Evolutionary conservation across 2,797 vertebrate species (phyloP), one percentile per base, ranked within the genome.

Genomic region (Aulostomus chinensis): DNA sequence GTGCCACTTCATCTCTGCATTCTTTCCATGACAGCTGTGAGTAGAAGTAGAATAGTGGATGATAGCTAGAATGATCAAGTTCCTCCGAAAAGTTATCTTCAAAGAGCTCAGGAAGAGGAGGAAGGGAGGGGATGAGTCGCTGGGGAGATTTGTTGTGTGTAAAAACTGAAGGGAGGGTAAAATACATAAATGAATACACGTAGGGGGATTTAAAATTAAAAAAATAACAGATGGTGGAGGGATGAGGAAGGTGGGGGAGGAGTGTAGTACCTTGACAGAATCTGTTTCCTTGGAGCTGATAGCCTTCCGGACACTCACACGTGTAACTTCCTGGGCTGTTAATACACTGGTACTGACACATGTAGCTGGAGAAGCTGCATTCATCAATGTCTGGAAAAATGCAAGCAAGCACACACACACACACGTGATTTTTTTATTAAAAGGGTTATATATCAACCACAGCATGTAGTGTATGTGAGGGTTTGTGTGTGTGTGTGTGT

Each of bases 291-390:
- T 97, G 93, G 58, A 98, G 92, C 73, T 97, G 94, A 85, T 99
- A 99, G 71, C 96, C 97, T 28, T 96, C 94, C 1, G 97, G 97
- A 73, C 97, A 99, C 72, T 94, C 85, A 4, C 96, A 99, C 1
- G 94, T 93, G 82, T 95, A 99, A 74, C 93, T 94, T 33, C 97
- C 96, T 41, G 94, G 94, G 73, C 83, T 94, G 46, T 99, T 99
- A 45, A 94, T 80, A 70, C 97, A 99, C 48, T 94, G 94, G 66
- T 93, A 96, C 61, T 97, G 95, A 78, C 97, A 99, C 70, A 97
- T 71, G 64, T 95, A 99, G 80, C 84, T 95, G 34, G 95, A 96
- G 57, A 93, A 93, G 85, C 93, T 90, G 80, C 97, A 99, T 84
- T 99, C 97, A 28, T 99, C 94, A 10, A 95, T 93, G 76, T 99